Percentiles rank a stretch among this genome's conserved stretches.
These are phyloP conservation scores for Betta splendens DNA, from an alignment of 2,797 vertebrate genomes.

Conservation along the genomic window DNA sequence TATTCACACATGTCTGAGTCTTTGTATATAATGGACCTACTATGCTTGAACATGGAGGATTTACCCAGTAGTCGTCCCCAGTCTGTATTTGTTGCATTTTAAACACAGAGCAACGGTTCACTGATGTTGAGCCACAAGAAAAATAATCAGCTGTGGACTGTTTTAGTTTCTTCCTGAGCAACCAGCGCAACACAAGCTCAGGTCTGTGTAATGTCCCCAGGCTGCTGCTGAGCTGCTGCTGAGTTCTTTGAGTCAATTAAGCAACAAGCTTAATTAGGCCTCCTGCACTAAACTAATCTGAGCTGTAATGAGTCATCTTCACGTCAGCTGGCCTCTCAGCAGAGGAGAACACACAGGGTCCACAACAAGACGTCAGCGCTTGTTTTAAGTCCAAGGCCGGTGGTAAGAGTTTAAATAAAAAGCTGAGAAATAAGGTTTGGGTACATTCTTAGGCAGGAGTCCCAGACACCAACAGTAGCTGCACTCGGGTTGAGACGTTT, in stretches of 20 bases:
- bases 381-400: constrained; percentile 55
- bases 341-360: constrained; percentile 28
- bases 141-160: constrained; percentile 47
- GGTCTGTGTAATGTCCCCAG: constrained; percentile 19
- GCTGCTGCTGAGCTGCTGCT: constrained; percentile 26
- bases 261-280: too few species aligned
- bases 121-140: constrained; percentile 54
- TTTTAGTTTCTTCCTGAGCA: constrained; percentile 64
- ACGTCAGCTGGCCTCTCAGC: constrained; percentile 49
- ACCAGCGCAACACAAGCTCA: constrained; percentile 53
- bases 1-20: neutral
- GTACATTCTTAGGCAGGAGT: constrained; percentile 69
- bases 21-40: neutral
- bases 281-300: constrained; percentile 5
- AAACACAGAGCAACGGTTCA: constrained; percentile 45
- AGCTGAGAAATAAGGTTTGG: constrained; percentile 53
- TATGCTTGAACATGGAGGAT: constrained; percentile 27
- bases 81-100: constrained; percentile 45
- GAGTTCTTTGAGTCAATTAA: too few species aligned
- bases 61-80: constrained; percentile 7
- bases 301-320: constrained; percentile 45
- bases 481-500: constrained; percentile 17
- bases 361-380: constrained; percentile 69
- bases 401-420: constrained; percentile 43
- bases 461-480: constrained; percentile 56